phyloP scores from a whole-genome alignment of 2,113 vertebrate genomes.

The Rhinoderma darwinii region DNA sequence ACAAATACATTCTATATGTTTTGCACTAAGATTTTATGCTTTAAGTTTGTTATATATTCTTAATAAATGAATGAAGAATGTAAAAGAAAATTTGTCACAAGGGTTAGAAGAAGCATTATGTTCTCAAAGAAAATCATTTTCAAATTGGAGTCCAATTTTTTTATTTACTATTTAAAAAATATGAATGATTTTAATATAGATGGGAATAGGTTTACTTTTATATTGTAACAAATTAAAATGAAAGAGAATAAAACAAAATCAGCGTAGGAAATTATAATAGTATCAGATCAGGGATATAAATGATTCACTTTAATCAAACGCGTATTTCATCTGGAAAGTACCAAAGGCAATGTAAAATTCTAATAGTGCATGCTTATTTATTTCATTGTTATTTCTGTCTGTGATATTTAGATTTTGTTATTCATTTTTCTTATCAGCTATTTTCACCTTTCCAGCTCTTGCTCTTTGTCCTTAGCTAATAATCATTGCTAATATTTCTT shows the following conservation, averaged over 20 bases:
- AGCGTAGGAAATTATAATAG: not conserved
- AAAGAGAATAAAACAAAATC: too few species aligned
- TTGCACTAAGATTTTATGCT: not conserved
- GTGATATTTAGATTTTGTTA: not conserved
- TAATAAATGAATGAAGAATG: too few species aligned
- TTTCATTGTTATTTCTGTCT: not conserved
- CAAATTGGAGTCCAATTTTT: too few species aligned
- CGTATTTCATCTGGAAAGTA: not conserved
- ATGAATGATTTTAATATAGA: too few species aligned
- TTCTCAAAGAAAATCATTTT: too few species aligned
- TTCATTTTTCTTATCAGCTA: not conserved
- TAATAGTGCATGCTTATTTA: not conserved
- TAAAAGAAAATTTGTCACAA: too few species aligned
- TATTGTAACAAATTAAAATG: too few species aligned
- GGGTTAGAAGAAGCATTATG: too few species aligned
- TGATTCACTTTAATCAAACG: not conserved
- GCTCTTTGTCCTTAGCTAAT: not conserved
- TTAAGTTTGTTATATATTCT: too few species aligned
- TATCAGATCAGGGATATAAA: not conserved
- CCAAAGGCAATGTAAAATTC: not conserved
- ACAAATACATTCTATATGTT: not conserved
- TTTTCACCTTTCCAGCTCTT: slow-evolving; percentile 23
- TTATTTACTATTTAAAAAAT: too few species aligned
- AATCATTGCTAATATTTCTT: not conserved
- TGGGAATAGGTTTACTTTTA: too few species aligned